Percentiles rank a stretch among this genome's conserved stretches.
Evolutionary conservation across 2,113 vertebrate genomes (phyloP).

Genomic region (Podarcis raffonei): DNA sequence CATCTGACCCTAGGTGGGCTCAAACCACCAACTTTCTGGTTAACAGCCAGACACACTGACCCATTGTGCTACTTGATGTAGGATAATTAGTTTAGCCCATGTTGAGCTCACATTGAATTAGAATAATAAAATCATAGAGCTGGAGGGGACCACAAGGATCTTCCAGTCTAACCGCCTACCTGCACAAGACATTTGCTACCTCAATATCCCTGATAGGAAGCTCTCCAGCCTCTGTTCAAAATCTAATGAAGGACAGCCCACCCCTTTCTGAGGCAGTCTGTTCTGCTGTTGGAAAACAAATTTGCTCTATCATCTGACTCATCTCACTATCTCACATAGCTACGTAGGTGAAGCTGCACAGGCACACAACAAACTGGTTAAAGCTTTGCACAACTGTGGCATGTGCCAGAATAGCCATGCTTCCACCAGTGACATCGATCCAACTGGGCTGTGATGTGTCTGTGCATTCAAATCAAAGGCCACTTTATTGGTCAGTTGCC

Average conservation of each 20-base stretch:
- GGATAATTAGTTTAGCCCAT: background rate
- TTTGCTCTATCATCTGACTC: too few species aligned
- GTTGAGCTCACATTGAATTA: background rate
- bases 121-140: too few species aligned
- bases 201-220: too few species aligned
- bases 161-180: too few species aligned
- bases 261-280: too few species aligned
- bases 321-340: too few species aligned
- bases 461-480: background rate
- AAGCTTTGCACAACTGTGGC: background rate
- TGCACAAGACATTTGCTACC: background rate
- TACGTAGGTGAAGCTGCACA: background rate
- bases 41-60: background rate
- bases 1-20: too few species aligned
- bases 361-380: background rate
- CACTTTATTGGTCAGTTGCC: background rate
- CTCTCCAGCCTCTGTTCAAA: too few species aligned
- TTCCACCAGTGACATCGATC: background rate
- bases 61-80: background rate
- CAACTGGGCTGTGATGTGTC: background rate
- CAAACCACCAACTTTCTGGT: too few species aligned
- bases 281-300: too few species aligned
- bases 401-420: background rate
- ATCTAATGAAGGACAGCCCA: too few species aligned
- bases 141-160: too few species aligned